Percentiles rank a stretch among this genome's conserved stretches.
phyloP scores from a whole-genome alignment of 1,140 invertebrate genomes.

The Gryon sp. region DNA sequence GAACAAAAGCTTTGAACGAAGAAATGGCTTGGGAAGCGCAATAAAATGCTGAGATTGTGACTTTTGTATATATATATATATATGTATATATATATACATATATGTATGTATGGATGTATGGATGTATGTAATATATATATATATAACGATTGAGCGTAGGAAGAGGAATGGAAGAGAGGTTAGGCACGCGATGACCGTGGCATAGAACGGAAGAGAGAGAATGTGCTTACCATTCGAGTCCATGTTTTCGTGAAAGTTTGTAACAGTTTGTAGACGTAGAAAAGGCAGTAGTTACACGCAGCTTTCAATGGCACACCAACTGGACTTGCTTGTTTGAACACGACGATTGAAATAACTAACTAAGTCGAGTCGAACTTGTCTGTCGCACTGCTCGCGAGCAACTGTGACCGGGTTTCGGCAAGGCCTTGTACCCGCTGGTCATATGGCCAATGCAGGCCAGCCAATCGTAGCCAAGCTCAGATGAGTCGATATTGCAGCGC shows the following conservation, averaged over 20 bases:
- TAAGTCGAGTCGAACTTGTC: conserved; percentile 22
- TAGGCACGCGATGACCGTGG: conserved; percentile 1
- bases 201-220: neutral
- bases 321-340: too few species aligned
- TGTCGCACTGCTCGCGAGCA: conserved; percentile 22
- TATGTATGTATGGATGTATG: too few species aligned
- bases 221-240: conserved; percentile 47
- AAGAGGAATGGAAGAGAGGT: neutral
- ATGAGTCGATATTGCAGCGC: conserved; percentile 51
- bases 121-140: too few species aligned
- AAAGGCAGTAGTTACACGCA: neutral
- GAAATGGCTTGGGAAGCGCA: neutral
- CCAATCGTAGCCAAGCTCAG: conserved; percentile 47
- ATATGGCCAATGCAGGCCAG: conserved; percentile 57
- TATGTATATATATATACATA: too few species aligned
- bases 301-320: conserved; percentile 17
- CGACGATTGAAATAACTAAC: too few species aligned
- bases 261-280: neutral
- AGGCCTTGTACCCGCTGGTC: conserved; percentile 52
- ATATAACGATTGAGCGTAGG: too few species aligned
- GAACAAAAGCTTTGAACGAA: neutral
- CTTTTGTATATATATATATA: too few species aligned
- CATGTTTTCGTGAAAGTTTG: conserved; percentile 50
- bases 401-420: conserved; percentile 56
- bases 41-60: neutral